Evolutionary conservation across 2,113 vertebrate species (phyloP), one percentile per base, ranked within the genome.

Genomic region (Ifrita kowaldi): DNA sequence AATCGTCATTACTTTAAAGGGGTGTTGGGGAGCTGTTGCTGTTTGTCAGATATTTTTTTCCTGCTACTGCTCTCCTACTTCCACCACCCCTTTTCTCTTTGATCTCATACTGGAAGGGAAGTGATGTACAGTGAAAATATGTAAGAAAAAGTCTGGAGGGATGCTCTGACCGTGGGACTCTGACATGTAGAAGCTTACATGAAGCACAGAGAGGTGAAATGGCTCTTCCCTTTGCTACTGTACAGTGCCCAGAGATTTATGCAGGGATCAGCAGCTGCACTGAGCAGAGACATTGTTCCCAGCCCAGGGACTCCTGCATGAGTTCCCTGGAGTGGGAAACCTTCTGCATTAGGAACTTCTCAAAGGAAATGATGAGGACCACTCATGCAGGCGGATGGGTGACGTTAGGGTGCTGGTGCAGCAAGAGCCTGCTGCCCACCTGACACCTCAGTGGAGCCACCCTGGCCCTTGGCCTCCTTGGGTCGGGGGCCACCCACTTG

Each of bases 1-100:
- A 99, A 99, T 99, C 98, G 98, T 99, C 98, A 98, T 98, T 98
- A 99, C 99, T 99, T 99, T 97, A 98, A 98, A 97, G 94, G 96
- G 89, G 91, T 96, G 84, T 96, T 69, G 84, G 85, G 93, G 96
- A 97, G 97, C 94, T 90, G 93, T 94, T 91, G 92, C 96, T 97
- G 95, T 97, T 97, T 95, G 96, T 97, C 95, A 96, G 68, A 9
- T 95, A 89, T 97, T 88, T 84, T 78, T 89, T 79, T 28, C 75
- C 65, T 50, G 37, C 95, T 95, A 71, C 82, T 81, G 79, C 96
- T 94, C 93, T 93, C n/a, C 97, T 95, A 56, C 96, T 96, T 96
- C 81, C 46, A 70, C 92, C 69, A 79, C 57, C 59, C 75, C 44
- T 94, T 91, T 90, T 93, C 92, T 90, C 89, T 46, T 59, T 83